Evolutionary conservation across 2,888 invertebrate genomes (phyloP).

Genomic region (Heliconius charithonia): DNA sequence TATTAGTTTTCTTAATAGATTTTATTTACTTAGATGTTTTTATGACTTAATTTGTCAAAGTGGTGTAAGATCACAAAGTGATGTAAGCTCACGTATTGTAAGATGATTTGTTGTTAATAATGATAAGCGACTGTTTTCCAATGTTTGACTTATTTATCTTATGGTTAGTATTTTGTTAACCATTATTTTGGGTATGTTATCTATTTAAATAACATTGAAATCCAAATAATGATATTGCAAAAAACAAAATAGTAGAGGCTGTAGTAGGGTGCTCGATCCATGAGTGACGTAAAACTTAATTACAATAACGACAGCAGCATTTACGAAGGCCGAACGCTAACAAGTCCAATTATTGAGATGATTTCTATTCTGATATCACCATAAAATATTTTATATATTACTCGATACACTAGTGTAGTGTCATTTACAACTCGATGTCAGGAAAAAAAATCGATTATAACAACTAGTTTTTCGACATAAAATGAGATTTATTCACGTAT

Average conservation of each 20-base stretch:
- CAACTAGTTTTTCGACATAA: slow-evolving; percentile 74
- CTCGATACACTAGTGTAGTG: slow-evolving; percentile 60
- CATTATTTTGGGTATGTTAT: slow-evolving; percentile 17
- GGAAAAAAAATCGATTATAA: slow-evolving; percentile 73
- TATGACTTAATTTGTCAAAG: neutral
- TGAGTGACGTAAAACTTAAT: slow-evolving; percentile 82
- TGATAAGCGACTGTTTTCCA: neutral
- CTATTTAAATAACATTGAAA: slow-evolving; percentile 47
- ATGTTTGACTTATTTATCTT: neutral
- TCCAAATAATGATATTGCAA: slow-evolving; percentile 71
- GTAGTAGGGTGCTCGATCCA: slow-evolving; percentile 76
- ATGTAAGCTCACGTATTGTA: neutral
- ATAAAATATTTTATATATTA: slow-evolving; percentile 69
- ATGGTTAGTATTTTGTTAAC: neutral
- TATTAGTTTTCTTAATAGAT: neutral
- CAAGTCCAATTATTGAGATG: slow-evolving; percentile 77
- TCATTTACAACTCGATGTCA: slow-evolving; percentile 64
- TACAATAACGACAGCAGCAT: slow-evolving; percentile 76
- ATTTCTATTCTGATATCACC: slow-evolving; percentile 66
- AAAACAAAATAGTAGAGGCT: slow-evolving; percentile 74
- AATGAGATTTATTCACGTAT: slow-evolving; percentile 80
- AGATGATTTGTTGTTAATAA: neutral
- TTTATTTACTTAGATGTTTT: neutral
- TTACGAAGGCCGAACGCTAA: slow-evolving; percentile 75
- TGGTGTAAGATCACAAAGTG: neutral